Evolutionary conservation across 2,888 invertebrate genomes (phyloP).

Genomic region (Amiota mariae): DNA sequence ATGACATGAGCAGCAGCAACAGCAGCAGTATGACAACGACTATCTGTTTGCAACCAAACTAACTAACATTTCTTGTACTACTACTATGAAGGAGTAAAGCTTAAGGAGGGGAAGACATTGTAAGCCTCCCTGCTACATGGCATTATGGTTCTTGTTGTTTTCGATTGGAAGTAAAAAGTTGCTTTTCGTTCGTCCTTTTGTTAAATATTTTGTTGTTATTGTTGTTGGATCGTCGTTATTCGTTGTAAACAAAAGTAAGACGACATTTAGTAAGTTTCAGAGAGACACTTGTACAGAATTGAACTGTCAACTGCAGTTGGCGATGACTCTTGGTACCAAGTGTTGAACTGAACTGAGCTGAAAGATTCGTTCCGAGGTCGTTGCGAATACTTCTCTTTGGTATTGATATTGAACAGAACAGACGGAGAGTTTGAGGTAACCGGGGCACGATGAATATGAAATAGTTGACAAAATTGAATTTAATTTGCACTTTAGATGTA

Average conservation of each 20-base stretch:
- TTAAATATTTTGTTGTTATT: constrained; percentile 10
- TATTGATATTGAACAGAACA: neutral
- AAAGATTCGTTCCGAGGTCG: too few relatives aligned
- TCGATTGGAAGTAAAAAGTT: constrained; percentile 49
- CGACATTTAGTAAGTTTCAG: constrained; percentile 60
- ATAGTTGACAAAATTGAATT: constrained; percentile 58
- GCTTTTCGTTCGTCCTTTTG: constrained; percentile 31
- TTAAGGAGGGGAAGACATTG: too few relatives aligned
- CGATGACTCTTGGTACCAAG: neutral
- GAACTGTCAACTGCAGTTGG: constrained; percentile 61
- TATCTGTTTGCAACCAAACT: too few relatives aligned
- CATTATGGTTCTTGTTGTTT: constrained; percentile 21
- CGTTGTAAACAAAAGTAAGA: constrained; percentile 57
- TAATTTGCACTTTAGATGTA: constrained; percentile 55
- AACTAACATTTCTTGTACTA: too few relatives aligned
- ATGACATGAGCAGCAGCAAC: constrained; percentile 8
- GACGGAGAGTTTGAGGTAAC: neutral
- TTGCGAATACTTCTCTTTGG: too few relatives aligned
- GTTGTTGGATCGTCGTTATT: constrained; percentile 4
- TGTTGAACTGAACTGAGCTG: too few relatives aligned
- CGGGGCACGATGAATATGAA: too few relatives aligned
- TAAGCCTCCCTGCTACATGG: constrained; percentile 50
- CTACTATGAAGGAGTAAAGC: too few relatives aligned
- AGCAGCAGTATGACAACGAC: too few relatives aligned
- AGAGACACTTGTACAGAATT: constrained; percentile 58